Base-by-base conservation (phyloP, 2,888 invertebrate genomes). In the Blera fallax region DNA sequence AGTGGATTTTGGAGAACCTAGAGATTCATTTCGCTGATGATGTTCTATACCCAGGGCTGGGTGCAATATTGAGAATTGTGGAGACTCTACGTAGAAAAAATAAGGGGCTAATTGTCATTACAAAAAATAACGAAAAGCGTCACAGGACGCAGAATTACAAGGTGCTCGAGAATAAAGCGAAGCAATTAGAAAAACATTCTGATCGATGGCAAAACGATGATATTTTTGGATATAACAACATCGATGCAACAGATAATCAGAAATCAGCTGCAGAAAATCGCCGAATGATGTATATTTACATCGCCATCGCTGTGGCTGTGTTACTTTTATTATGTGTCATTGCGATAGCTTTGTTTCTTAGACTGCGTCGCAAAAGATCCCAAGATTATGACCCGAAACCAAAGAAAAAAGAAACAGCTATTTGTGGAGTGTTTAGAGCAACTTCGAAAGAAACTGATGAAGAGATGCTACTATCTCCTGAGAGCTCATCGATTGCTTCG, bases 31-130 rank as follows among this genome's bases (percentile, higher is more conserved):
- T 92, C 24, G 83, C 85, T 1, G 92, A 92, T 85, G 90, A 91
- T 1, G 58, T 88, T 18, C 90, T 92, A 58, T 92, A 92, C 88
- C 92, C 92, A 0, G 92, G 92, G 0, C 81, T 92, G 2, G 92
- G 92, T 0, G 91, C 90, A 0, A 80, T 91, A 0, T 70, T 92
- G 11, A 88, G 91, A 77, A 88, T 92, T 50, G 80, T 89, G 6
- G 90, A 91, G 79, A 88, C 89, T 11, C 58, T 90, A 18, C 89
- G 40, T 40, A 69, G 14, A 37, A 74, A 52, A 18, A 69, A 14
- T 11, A 69, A 3, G 2, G 24, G 54, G 16, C 21, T 14, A 10
- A 11, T 72, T 2, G n/a, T 56, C 1, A 5, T 45, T 11, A 0
- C 64, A 0, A 73, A 56, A 43, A 40, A 16, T 3, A 27, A 48